Evolutionary conservation across 2,888 invertebrate genomes (phyloP), one percentile per base, ranked within the genome.

Genomic region (Adelphocoris suturalis): DNA sequence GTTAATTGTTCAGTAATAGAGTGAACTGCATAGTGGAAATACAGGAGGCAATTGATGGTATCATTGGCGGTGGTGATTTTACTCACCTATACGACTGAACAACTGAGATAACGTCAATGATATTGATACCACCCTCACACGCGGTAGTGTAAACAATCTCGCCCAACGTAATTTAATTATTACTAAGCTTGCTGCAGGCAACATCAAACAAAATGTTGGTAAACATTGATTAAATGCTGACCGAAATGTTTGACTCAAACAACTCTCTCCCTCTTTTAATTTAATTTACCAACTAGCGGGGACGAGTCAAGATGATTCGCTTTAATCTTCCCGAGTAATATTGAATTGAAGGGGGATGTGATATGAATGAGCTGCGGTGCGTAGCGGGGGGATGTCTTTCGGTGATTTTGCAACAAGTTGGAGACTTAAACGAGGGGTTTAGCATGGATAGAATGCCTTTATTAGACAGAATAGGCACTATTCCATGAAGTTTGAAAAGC

Each of bases 121-220:
- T 52, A 47, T 48, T 52, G 82, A 82, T 52, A 78, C 19, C 52
- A 52, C 82, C 55, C 52, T 16, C 55, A 82, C 78, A 85, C 28
- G 75, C 55, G 19, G 19, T 37, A 68, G 86, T 75, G 86, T 86
- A 86, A 86, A 86, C 86, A 86, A 86, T 86, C 86, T 86, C 86
- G 37, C 86, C 46, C 75, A 46, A 27, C 75, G 75, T 75, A 86
- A 86, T 86, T 86, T 86, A 86, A 86, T 86, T 86, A 86, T 86
- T 68, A 48, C n/a, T 27, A 61, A 75, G 86, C 68, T 68, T 46
- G 46, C 86, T 68, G 76, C 75, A 46, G 68, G 86, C 86, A 75
- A 86, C 86, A 86, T 86, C 86, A 86, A 86, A 86, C 86, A 86
- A 86, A 86, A 86, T 86, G 86, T 86, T 86, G 86, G 86, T 86